Evolutionary conservation across 2,797 vertebrate species (phyloP), one percentile per base, ranked within the genome.

Genomic region (Schizopygopsis pylzovi): DNA sequence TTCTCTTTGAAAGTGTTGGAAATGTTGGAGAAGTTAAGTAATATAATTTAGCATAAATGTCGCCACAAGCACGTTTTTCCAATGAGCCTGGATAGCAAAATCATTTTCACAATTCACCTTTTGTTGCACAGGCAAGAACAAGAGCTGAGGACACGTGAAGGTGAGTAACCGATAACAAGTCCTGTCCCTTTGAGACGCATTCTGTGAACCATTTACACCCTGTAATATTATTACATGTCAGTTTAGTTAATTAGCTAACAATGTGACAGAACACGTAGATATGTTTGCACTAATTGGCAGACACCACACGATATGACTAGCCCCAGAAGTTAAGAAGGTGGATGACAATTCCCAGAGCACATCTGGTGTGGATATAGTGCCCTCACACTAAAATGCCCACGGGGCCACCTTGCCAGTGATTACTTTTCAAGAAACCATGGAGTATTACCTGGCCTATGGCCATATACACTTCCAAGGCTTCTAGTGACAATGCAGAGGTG

Each of bases 401-500:
- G 54, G 82, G 85, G 82, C 39, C 84, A 84, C 78, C 81, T 18
- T 67, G 47, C 78, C 87, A 79, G 84, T 89, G 87, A 90, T 90
- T 85, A 86, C 82, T 86, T 79, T 79, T 88, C 79, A 87, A 77
- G 83, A 85, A 87, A 89, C 84, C 86, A 82, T 78, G 61, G 88
- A 91, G 79, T 83, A 87, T 85, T 75, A 88, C 78, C 52, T 86
- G 43, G 81, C 78, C 43, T 41, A 20, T 81, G 85, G 89, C 88
- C 86, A 72, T 83, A 65, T 81, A 28, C 71, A 80, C 86, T 89
- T 92, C 82, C 86, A 85, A 85, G 80, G 73, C 82, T 88, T 87
- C 89, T 89, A 75, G 79, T 86, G 84, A 87, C 83, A 90, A 85
- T 72, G 52, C 83, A 88, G 79, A 61, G 45, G 77, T 65, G 59